Evolutionary conservation across 2,113 vertebrate species (phyloP).

Genomic region (Rutilus rutilus): DNA sequence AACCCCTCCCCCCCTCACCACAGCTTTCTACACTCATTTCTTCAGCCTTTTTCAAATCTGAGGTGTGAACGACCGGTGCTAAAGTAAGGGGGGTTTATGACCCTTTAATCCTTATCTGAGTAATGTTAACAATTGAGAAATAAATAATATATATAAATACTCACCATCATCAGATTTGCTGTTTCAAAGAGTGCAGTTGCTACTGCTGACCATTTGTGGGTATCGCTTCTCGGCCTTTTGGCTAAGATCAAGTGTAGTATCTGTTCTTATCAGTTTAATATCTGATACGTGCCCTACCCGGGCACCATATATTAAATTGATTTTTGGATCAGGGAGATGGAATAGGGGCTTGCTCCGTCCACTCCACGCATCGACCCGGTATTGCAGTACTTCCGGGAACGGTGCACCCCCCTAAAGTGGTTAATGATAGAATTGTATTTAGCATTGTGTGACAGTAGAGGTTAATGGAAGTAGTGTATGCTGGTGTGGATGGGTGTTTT

Average conservation of each 20-base stretch:
- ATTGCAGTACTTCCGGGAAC: slow-evolving; percentile 71
- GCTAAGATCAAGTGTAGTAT: slow-evolving; percentile 12
- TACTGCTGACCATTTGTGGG: fast-evolving
- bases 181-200: neutral
- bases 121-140: no score
- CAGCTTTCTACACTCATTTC: neutral
- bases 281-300: slow-evolving; percentile 72
- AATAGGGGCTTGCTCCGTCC: slow-evolving; percentile 74
- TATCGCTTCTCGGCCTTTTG: slow-evolving; percentile 48
- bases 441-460: no score
- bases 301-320: slow-evolving; percentile 53
- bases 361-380: slow-evolving; percentile 74
- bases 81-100: neutral
- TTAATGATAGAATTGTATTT: neutral
- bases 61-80: neutral
- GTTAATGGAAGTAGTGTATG: no score
- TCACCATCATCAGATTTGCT: neutral
- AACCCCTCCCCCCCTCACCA: neutral
- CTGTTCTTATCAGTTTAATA: slow-evolving; percentile 69
- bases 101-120: neutral
- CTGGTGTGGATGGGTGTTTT: no score
- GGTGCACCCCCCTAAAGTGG: slow-evolving; percentile 55
- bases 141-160: neutral
- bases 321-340: slow-evolving; percentile 54
- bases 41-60: neutral